Conservation (phyloP, 2,888 invertebrate genomes). For the Ommatoiulus sabulosus region DNA sequence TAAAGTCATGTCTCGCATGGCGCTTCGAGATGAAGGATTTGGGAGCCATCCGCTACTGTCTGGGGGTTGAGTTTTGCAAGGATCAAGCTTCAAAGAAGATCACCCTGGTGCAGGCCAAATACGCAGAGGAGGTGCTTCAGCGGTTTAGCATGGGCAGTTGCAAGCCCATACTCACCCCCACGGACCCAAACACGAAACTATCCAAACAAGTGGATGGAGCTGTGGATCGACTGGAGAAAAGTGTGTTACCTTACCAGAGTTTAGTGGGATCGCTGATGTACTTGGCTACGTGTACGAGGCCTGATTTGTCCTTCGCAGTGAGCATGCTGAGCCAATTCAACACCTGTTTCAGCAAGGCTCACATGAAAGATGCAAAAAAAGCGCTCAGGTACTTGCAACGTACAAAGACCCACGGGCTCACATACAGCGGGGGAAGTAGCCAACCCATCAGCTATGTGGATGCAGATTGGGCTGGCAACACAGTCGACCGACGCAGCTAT, state of each 20-base stretch:
- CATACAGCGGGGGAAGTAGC: not conserved
- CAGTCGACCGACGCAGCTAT: conserved; percentile 64
- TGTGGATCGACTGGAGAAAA: not conserved
- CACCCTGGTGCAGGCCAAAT: not conserved
- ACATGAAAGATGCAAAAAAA: not conserved
- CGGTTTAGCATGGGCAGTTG: not conserved
- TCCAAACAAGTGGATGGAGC: not conserved
- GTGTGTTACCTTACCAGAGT: not conserved
- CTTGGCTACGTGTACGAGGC: not conserved
- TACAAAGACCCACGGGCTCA: not conserved
- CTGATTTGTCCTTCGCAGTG: not conserved
- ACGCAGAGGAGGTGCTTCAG: not conserved
- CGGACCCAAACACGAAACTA: conserved; percentile 50
- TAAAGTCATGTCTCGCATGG: not conserved
- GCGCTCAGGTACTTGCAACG: conserved; percentile 34
- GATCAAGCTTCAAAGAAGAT: not conserved
- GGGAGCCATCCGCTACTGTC: not conserved
- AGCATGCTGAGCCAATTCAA: conserved; percentile 26
- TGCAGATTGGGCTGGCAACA: conserved; percentile 64
- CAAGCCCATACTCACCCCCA: not conserved
- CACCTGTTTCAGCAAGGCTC: not conserved
- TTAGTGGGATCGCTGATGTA: conserved; percentile 25
- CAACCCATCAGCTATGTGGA: conserved; percentile 62
- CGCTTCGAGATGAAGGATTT: conserved; percentile 14
- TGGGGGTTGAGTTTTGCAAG: not conserved